These are phyloP conservation scores for Nycticorax nycticorax DNA, from an alignment of 2,113 vertebrate genomes.

Conservation along the genomic window DNA sequence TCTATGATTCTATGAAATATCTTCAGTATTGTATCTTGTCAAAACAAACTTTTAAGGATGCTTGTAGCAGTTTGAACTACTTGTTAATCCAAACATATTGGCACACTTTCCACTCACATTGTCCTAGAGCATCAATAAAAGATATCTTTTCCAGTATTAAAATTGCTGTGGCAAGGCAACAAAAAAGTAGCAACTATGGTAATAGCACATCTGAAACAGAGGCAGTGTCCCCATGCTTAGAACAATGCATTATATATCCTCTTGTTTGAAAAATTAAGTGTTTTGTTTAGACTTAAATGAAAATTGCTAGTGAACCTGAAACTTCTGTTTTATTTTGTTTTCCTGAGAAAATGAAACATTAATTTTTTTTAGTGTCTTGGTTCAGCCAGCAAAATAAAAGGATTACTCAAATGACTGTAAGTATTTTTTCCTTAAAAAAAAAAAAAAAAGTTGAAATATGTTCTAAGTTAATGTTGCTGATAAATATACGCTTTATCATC, in stretches of 20 bases:
- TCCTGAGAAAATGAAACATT: neutral
- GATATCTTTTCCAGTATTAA: neutral
- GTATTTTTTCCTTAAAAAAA: neutral
- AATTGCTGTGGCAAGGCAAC: neutral
- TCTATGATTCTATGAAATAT: neutral
- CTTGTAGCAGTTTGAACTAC: neutral
- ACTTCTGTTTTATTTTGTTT: neutral
- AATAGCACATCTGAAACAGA: neutral
- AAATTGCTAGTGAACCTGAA: neutral
- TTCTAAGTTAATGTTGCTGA: neutral
- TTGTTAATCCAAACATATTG: neutral
- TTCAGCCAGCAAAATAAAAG: neutral
- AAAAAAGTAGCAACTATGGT: neutral
- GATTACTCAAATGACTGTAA: neutral
- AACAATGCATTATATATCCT: neutral
- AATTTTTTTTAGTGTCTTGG: neutral
- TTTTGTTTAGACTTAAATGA: neutral
- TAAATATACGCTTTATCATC: neutral
- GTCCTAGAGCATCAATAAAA: neutral
- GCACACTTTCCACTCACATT: neutral
- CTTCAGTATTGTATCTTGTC: neutral
- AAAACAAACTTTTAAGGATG: neutral
- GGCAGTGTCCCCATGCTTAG: neutral
- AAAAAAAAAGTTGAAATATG: neutral
- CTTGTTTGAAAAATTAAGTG: neutral